These are phyloP conservation scores for Saguinus imperator DNA, from an alignment of 2,113 vertebrate species.

Conservation along the genomic window DNA sequence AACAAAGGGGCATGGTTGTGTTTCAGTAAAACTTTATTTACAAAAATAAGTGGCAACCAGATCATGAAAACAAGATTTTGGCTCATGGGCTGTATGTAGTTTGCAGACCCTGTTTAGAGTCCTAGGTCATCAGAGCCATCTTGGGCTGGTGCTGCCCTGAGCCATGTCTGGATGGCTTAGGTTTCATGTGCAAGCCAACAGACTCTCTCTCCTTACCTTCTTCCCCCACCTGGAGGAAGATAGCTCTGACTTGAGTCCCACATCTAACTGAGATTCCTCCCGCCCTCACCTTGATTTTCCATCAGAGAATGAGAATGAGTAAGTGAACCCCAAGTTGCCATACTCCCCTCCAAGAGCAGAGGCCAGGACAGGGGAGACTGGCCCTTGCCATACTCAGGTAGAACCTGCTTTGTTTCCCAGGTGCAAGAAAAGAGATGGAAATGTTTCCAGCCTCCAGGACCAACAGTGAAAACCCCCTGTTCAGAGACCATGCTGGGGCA, in stretches of 20 bases:
- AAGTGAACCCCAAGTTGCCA: neutral
- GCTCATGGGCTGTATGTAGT: too few species aligned
- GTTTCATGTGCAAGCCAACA: accelerated
- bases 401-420: neutral
- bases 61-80: too few species aligned
- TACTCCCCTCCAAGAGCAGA: neutral
- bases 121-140: neutral
- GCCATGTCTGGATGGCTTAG: neutral
- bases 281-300: neutral
- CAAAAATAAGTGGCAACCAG: neutral
- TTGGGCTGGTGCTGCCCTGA: accelerated
- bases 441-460: neutral
- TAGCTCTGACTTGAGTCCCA: neutral
- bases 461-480: neutral
- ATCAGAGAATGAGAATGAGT: neutral
- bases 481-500: neutral
- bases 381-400: too few species aligned
- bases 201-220: neutral
- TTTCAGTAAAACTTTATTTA: neutral
- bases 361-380: too few species aligned
- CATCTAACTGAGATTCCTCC: neutral
- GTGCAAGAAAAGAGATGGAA: neutral
- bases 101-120: too few species aligned
- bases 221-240: too few species aligned
- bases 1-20: neutral